Evolutionary conservation across 2,888 invertebrate genomes (phyloP).

Genomic region (Amblyteles armatorius): DNA sequence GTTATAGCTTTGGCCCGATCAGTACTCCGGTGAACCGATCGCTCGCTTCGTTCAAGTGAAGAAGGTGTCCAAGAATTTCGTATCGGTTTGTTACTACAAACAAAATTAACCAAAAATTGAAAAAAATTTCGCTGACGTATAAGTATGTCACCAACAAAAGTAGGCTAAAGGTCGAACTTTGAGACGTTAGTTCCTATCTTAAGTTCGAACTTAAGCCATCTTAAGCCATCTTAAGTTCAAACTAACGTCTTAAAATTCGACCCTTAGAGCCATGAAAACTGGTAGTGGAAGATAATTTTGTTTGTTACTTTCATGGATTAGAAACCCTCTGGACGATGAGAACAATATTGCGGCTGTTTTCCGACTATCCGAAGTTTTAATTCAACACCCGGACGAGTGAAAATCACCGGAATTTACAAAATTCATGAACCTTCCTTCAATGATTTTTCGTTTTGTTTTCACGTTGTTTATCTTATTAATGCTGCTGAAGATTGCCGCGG

Average conservation of each 20-base stretch:
- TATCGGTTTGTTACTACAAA: not conserved
- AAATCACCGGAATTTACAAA: not conserved
- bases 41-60: not conserved
- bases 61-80: conserved; percentile 2
- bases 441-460: conserved; percentile 24
- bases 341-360: not conserved
- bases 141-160: too few species aligned
- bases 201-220: too few species aligned
- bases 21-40: conserved; percentile 13
- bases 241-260: too few species aligned
- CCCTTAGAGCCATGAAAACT: too few species aligned
- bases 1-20: conserved; percentile 36
- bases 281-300: not conserved
- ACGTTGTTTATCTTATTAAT: conserved; percentile 14
- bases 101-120: not conserved
- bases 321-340: not conserved
- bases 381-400: not conserved
- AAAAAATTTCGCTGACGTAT: not conserved
- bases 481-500: conserved; percentile 42
- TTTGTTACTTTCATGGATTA: not conserved
- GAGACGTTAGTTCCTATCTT: too few species aligned
- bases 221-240: too few species aligned
- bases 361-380: not conserved
- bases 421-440: not conserved
- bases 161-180: too few species aligned